These are phyloP conservation scores for Dryomyza anilis DNA, from an alignment of 2,888 invertebrate species.

Conservation along the genomic window DNA sequence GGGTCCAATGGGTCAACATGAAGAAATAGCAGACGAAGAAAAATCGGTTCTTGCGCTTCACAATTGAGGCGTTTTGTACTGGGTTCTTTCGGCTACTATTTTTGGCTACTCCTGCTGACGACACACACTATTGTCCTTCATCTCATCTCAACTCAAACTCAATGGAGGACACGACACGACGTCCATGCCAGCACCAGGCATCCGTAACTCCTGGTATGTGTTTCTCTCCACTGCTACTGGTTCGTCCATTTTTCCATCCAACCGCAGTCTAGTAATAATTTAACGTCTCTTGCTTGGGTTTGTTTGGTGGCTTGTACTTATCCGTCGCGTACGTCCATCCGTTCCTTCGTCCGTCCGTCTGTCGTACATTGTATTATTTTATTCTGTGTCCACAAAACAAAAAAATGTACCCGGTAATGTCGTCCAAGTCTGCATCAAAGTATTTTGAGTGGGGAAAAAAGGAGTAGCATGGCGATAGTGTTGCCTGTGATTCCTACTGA, in stretches of 20 bases:
- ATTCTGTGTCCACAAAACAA: slow-evolving; percentile 18
- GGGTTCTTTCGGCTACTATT: too few relatives aligned
- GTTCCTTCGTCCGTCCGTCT: slow-evolving; percentile 2
- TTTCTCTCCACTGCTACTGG: too few relatives aligned
- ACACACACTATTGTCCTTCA: slow-evolving; percentile 14
- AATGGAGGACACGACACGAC: background rate
- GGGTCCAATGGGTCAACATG: too few relatives aligned
- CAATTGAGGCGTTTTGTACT: slow-evolving; percentile 11
- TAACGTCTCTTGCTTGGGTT: slow-evolving; percentile 17
- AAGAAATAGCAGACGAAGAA: slow-evolving; percentile 5
- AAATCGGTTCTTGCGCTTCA: slow-evolving; percentile 7
- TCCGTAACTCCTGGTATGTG: too few relatives aligned
- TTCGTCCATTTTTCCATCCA: slow-evolving; percentile 4
- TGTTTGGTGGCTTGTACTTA: slow-evolving; percentile 10
- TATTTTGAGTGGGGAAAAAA: too few relatives aligned
- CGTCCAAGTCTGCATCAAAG: too few relatives aligned
- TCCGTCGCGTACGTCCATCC: slow-evolving; percentile 18
- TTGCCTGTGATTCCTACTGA: too few relatives aligned
- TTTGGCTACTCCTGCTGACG: slow-evolving; percentile 6
- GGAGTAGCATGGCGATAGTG: too few relatives aligned
- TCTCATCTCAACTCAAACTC: background rate
- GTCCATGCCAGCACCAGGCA: background rate
- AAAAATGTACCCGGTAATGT: slow-evolving; percentile 3
- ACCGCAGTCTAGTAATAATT: slow-evolving; percentile 22
- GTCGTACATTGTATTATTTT: slow-evolving; percentile 13